Percentiles rank a stretch among this genome's conserved stretches.
These are phyloP conservation scores for Pangasius sanitwongsei DNA, from an alignment of 2,797 vertebrate genomes.

Conservation along the genomic window DNA sequence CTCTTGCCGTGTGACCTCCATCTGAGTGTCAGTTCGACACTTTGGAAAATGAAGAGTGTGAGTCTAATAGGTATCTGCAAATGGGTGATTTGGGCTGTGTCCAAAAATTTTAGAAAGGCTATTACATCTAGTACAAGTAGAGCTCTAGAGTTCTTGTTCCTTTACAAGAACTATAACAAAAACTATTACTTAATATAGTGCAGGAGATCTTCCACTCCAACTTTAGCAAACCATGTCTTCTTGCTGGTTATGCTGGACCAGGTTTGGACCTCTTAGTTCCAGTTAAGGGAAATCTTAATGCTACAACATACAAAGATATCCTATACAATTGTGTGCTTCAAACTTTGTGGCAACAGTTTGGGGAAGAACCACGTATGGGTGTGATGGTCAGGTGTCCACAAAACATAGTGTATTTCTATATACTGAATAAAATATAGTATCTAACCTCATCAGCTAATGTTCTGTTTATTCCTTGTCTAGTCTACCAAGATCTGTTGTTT, in stretches of 20 bases:
- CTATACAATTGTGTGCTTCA: not conserved
- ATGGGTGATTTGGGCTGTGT: slow-evolving; percentile 6
- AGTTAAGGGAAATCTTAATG: not conserved
- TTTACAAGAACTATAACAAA: not conserved
- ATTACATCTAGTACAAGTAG: not conserved
- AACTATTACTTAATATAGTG: not conserved
- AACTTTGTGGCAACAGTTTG: not conserved
- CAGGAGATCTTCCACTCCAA: not conserved
- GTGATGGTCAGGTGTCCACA: not conserved
- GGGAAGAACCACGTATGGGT: not conserved
- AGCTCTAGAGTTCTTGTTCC: not conserved
- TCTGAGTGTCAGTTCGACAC: not conserved
- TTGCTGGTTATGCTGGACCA: not conserved
- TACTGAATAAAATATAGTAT: not conserved
- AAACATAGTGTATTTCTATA: not conserved
- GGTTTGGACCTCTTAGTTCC: not conserved
- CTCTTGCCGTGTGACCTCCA: not conserved
- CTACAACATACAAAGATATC: not conserved
- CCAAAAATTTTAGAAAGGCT: not conserved
- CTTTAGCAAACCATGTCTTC: not conserved
- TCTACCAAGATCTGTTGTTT: not conserved
- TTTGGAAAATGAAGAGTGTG: not conserved
- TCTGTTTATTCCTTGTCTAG: no score
- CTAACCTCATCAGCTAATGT: no score
- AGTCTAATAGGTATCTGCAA: not conserved